A percentile compares a stretch with the other conserved stretches of the same genome.
These are phyloP conservation scores for Meliscaeva auricollis DNA, from an alignment of 2,888 invertebrate species.

Conservation along the genomic window DNA sequence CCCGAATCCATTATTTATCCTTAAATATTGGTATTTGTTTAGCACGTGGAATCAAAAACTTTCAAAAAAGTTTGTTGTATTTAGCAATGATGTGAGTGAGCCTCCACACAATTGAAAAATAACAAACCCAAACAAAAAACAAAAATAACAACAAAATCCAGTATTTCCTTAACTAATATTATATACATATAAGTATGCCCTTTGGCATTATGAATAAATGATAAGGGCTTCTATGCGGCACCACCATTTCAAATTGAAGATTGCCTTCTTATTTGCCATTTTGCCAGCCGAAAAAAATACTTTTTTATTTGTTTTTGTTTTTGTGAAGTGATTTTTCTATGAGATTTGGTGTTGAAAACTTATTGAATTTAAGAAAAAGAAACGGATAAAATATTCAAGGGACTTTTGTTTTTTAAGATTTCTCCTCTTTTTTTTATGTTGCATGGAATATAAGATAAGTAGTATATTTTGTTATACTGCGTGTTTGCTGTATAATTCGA, in stretches of 20 bases:
- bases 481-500: no score
- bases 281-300: not conserved
- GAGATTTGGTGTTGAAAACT: conserved; percentile 3
- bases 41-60: conserved; percentile 13
- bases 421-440: no score
- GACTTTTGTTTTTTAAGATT: conserved; percentile 1
- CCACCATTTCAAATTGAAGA: conserved; percentile 10
- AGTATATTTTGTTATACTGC: no score
- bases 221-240: conserved; percentile 2
- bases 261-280: conserved; percentile 1
- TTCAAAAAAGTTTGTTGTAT: not conserved
- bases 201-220: conserved; percentile 25
- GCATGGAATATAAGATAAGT: no score
- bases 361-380: conserved; percentile 17
- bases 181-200: not conserved
- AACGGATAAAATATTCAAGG: conserved; percentile 9
- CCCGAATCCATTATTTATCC: not conserved
- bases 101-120: conserved; percentile 8
- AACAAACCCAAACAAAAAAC: not conserved
- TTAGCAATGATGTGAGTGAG: conserved; percentile 1
- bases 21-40: not conserved
- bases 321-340: not conserved
- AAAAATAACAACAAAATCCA: not conserved
- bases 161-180: conserved; percentile 5
- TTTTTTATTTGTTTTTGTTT: not conserved